Evolutionary conservation across 2,888 invertebrate species (phyloP).

Genomic region (Lamproptera curius): DNA sequence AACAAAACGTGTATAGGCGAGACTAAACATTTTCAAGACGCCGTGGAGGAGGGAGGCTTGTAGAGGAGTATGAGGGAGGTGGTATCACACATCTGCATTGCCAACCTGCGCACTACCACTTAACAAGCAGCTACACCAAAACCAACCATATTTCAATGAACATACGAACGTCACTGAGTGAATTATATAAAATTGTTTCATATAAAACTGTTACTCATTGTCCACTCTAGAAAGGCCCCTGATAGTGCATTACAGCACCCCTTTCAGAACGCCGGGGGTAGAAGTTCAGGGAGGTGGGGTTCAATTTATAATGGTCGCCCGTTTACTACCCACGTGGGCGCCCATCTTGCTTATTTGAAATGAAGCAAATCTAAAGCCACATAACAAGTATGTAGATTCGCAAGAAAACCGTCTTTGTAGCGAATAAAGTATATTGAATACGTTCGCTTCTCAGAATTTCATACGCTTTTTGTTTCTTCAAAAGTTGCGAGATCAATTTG

Average conservation of each 20-base stretch:
- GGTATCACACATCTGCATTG: slow-evolving; percentile 30
- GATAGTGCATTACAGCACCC: slow-evolving; percentile 44
- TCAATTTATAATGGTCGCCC: slow-evolving; percentile 33
- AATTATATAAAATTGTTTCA: too few relatives aligned
- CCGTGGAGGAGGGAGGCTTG: slow-evolving; percentile 40
- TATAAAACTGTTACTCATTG: slow-evolving; percentile 35
- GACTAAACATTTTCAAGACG: slow-evolving; percentile 72
- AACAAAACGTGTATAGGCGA: slow-evolving; percentile 68
- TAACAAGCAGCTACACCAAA: slow-evolving; percentile 24
- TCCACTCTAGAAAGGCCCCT: slow-evolving; percentile 52
- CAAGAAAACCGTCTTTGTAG: slow-evolving; percentile 8
- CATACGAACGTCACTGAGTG: too few relatives aligned
- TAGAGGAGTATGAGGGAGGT: slow-evolving; percentile 32
- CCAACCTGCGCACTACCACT: slow-evolving; percentile 32
- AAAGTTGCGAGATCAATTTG: too few relatives aligned
- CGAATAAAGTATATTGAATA: slow-evolving; percentile 4
- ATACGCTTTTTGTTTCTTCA: too few relatives aligned
- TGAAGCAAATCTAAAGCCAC: slow-evolving; percentile 38
- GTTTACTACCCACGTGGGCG: slow-evolving; percentile 40
- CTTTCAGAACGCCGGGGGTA: slow-evolving; percentile 26
- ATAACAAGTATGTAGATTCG: slow-evolving; percentile 31
- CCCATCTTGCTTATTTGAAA: slow-evolving; percentile 44
- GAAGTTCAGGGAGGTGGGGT: slow-evolving; percentile 29
- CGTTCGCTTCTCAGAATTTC: not conserved
- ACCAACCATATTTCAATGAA: slow-evolving; percentile 37